Percentiles rank a stretch among this genome's conserved stretches.
Evolutionary conservation across 1,140 invertebrate genomes (phyloP).

Genomic region (Elysia chlorotica): DNA sequence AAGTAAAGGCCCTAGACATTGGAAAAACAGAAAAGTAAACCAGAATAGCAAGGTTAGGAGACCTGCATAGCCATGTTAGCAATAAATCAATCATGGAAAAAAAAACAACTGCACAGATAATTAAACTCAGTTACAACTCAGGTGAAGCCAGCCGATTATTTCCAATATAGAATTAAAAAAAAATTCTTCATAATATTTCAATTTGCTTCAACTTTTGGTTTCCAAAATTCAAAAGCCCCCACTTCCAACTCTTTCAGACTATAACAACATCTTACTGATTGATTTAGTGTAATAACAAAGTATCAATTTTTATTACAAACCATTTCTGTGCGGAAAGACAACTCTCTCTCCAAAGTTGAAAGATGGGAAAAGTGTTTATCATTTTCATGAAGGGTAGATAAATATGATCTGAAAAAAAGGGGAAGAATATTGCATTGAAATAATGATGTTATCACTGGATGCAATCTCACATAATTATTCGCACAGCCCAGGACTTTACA

Average conservation of each 20-base stretch:
- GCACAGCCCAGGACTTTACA: too few relatives aligned
- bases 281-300: too few relatives aligned
- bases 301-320: constrained; percentile 58
- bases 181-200: not conserved
- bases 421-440: too few relatives aligned
- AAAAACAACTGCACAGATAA: not conserved
- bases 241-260: too few relatives aligned
- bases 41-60: not conserved
- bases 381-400: constrained; percentile 79
- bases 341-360: constrained; percentile 79
- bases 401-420: constrained; percentile 64
- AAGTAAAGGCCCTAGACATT: constrained; percentile 79
- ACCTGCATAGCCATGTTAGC: not conserved
- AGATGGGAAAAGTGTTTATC: constrained; percentile 82
- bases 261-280: too few relatives aligned
- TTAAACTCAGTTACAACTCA: not conserved
- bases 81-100: not conserved
- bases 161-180: not conserved
- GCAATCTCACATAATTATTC: too few relatives aligned
- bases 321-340: constrained; percentile 83
- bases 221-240: not conserved
- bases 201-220: not conserved
- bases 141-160: not conserved
- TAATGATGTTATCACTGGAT: too few relatives aligned
- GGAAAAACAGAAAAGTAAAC: not conserved